Base-by-base conservation (phyloP, 1,140 invertebrate genomes). In the Aphidius gifuensis region DNA sequence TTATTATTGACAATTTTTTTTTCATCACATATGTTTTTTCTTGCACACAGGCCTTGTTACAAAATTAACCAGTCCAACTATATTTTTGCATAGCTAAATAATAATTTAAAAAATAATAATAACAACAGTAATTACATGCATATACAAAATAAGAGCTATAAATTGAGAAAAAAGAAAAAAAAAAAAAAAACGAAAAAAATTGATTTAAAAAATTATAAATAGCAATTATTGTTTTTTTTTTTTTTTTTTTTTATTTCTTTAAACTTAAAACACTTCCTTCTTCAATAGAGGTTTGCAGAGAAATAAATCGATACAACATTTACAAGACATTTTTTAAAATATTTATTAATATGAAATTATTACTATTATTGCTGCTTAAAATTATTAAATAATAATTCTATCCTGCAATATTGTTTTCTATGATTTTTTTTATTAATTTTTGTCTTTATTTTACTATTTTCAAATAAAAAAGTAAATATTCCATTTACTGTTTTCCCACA, bases 271-370 rank as follows among this genome's bases (percentile, higher is more conserved):
- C 23, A 32, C 23, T 32, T 47, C 54, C 64, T 44, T 50, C 66
- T 66, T 58, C 57, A 40, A 65, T 59, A 67, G 55, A 75, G 72
- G 69, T 67, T 64, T 73, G 69, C n/a, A 42, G 59, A 68, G 68
- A 77, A 77, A 77, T 76, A 75, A 77, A 75, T 76, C 66, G 63
- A 67, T 75, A 76, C 72, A 74, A 72, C 68, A 70, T 72, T 58
- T 74, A 71, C 68, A 74, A 75, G 68, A 68, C 71, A 74, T 64
- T 74, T 76, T 62, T 75, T 68, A 73, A 76, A 73, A 77, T 74
- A 76, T 77, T 77, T 77, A 77, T 77, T 77, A 76, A 72, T 75
- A 75, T 60, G 74, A 77, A 77, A 74, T 74, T 76, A 77, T 76
- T 73, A 73, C 71, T 77, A 76, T 75, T 76, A 76, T 77, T 76